Conservation (phyloP, 2,888 invertebrate genomes). For the Ennomos fuscantarius region DNA sequence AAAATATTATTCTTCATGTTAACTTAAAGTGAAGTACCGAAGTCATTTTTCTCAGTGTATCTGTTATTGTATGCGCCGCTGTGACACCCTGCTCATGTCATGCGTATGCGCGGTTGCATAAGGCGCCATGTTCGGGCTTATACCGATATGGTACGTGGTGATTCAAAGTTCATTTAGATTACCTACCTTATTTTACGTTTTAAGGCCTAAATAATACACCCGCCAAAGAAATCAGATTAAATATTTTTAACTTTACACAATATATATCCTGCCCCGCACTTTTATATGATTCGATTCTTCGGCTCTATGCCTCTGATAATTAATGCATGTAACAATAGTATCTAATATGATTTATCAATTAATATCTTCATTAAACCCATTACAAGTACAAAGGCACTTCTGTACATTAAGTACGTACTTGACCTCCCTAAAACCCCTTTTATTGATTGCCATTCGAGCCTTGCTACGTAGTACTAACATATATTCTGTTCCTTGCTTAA, state of each 20-base stretch:
- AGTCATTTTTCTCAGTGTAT: too few species aligned
- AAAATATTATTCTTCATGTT: too few species aligned
- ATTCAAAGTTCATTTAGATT: conserved; percentile 10
- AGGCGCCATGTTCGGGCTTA: conserved; percentile 29
- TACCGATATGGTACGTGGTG: conserved; percentile 4
- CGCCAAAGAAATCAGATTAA: too few species aligned
- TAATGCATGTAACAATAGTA: conserved; percentile 5
- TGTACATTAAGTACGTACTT: conserved; percentile 32
- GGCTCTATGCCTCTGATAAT: too few species aligned
- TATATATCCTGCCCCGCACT: too few species aligned
- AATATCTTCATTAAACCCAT: conserved; percentile 30
- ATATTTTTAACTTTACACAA: too few species aligned
- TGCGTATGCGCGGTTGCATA: conserved; percentile 54
- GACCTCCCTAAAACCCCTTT: conserved; percentile 34
- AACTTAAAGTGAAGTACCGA: too few species aligned
- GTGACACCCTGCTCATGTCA: conserved; percentile 57
- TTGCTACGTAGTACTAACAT: too few species aligned
- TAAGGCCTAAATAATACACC: too few species aligned
- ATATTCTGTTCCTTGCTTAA: too few species aligned
- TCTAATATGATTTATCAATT: conserved; percentile 26
- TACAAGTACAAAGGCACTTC: conserved; percentile 28
- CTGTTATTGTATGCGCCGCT: conserved; percentile 67
- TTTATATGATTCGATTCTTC: too few species aligned
- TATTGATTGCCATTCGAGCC: conserved; percentile 27
- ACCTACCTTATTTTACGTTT: not conserved